phyloP scores from a whole-genome alignment of 2,888 invertebrate genomes.

The Dendrolimus pini region DNA sequence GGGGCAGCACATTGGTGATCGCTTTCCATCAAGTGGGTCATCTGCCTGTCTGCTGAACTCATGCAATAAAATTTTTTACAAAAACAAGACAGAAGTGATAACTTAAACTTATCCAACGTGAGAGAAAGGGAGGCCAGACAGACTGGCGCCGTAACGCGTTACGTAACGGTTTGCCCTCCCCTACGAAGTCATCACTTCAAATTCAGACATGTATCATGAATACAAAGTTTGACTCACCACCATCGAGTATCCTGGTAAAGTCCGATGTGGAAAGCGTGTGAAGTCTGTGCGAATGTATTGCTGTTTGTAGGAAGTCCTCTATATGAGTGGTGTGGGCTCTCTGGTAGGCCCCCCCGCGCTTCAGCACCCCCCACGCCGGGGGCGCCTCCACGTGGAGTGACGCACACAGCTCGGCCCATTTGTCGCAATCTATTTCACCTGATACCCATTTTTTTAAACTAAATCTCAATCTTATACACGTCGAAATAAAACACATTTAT shows the following conservation, averaged over 20 bases:
- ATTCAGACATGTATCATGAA: background rate
- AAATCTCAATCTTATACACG: too few relatives aligned
- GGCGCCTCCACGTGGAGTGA: conserved; percentile 75
- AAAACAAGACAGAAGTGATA: too few relatives aligned
- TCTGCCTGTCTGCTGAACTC: too few relatives aligned
- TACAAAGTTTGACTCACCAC: conserved; percentile 39
- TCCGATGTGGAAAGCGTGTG: conserved; percentile 80
- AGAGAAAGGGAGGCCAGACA: too few relatives aligned
- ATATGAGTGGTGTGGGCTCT: conserved; percentile 69
- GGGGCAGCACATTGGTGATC: too few relatives aligned
- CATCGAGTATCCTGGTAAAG: conserved; percentile 71
- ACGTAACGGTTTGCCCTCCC: too few relatives aligned
- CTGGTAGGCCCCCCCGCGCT: conserved; percentile 85
- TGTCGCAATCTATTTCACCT: conserved; percentile 81
- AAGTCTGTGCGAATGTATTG: conserved; percentile 50
- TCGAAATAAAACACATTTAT: too few relatives aligned
- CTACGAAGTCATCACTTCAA: too few relatives aligned
- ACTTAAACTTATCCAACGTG: too few relatives aligned
- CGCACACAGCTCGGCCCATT: conserved; percentile 71
- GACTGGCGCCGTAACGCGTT: too few relatives aligned
- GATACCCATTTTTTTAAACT: background rate
- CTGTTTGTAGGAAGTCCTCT: conserved; percentile 26
- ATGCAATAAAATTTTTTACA: too few relatives aligned
- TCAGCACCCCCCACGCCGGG: conserved; percentile 85
- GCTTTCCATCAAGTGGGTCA: too few relatives aligned